phyloP scores from a whole-genome alignment of 2,888 invertebrate species.

The Parasteatoda lunata region DNA sequence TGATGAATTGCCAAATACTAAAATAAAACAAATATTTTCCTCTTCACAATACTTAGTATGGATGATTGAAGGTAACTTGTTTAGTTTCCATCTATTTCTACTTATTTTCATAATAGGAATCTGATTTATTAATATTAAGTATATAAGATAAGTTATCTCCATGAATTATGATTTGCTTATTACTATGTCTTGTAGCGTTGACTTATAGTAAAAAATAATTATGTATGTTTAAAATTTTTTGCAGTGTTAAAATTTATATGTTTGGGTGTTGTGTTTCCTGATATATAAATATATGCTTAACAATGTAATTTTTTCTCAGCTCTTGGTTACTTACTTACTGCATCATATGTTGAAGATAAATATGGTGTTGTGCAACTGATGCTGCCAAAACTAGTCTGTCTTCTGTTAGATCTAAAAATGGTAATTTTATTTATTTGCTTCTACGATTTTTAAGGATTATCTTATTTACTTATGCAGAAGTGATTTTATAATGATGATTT shows the following conservation, averaged over 20 bases:
- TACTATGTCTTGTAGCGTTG: not conserved
- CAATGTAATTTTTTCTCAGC: constrained; percentile 10
- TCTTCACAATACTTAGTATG: constrained; percentile 45
- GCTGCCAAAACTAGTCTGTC: constrained; percentile 43
- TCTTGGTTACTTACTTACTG: constrained; percentile 56
- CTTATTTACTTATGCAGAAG: not conserved
- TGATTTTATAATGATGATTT: not conserved
- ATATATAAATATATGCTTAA: too few relatives aligned
- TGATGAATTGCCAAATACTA: constrained; percentile 56
- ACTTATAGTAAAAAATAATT: not conserved
- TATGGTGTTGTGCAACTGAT: constrained; percentile 58
- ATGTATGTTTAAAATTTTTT: not conserved
- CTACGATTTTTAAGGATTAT: not conserved
- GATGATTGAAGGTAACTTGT: constrained; percentile 51
- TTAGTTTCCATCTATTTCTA: too few relatives aligned
- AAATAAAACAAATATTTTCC: constrained; percentile 46
- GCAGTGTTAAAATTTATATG: too few relatives aligned
- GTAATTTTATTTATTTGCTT: constrained; percentile 5
- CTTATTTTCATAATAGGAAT: too few relatives aligned
- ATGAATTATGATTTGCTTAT: too few relatives aligned
- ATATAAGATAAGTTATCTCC: too few relatives aligned
- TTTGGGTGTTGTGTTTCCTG: too few relatives aligned
- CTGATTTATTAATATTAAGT: too few relatives aligned
- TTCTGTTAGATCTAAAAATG: constrained; percentile 55
- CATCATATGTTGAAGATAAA: constrained; percentile 58